These are phyloP conservation scores for Argyresthia albistria DNA, from an alignment of 2,888 invertebrate genomes.

Conservation along the genomic window DNA sequence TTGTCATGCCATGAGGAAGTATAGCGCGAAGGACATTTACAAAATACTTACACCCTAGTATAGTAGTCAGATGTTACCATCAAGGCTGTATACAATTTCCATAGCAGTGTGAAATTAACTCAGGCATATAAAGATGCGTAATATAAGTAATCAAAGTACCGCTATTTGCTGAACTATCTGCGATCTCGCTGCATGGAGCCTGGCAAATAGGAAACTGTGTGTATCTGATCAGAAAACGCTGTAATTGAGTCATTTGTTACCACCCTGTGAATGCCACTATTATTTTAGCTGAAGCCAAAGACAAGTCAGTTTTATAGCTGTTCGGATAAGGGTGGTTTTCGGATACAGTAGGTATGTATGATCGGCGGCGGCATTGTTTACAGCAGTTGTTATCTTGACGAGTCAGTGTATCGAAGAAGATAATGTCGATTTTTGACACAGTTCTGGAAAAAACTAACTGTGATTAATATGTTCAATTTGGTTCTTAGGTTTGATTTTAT, in stretches of 20 bases:
- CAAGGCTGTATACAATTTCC: no score
- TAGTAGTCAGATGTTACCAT: no score
- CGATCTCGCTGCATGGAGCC: not conserved
- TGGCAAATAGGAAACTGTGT: not conserved
- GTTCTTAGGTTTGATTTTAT: no score
- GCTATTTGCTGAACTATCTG: not conserved
- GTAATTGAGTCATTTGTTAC: not conserved
- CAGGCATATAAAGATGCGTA: no score
- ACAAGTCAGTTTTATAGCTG: not conserved
- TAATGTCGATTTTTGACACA: not conserved
- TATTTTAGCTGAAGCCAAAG: no score
- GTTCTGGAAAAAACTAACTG: not conserved
- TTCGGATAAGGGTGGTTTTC: not conserved
- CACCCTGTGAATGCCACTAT: not conserved
- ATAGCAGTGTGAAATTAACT: no score
- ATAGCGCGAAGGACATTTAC: no score
- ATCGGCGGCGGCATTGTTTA: not conserved
- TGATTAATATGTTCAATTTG: not conserved
- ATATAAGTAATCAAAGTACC: not conserved
- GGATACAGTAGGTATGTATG: not conserved
- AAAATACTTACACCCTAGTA: no score
- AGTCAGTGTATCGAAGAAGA: not conserved
- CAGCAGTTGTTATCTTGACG: not conserved
- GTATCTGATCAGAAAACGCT: not conserved
- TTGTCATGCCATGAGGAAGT: no score